Conservation (phyloP, 53 echinoderm and acorn worm genomes). For the Paelopatides confundens region DNA sequence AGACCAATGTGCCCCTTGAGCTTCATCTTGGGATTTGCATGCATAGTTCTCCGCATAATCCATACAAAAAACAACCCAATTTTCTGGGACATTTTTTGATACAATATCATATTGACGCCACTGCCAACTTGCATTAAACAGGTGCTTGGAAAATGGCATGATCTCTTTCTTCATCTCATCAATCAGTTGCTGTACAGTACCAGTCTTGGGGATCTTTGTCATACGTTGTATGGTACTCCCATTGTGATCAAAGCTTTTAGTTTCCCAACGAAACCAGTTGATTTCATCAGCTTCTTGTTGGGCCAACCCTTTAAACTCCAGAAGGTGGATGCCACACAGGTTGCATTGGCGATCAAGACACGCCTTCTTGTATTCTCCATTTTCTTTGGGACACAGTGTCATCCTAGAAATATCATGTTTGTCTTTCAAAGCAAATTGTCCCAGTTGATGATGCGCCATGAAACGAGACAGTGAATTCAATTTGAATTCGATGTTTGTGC, state of each 20-base stretch:
- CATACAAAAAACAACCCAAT: too few relatives aligned
- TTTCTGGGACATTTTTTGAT: too few relatives aligned
- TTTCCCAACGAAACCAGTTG: neutral
- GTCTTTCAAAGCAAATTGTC: neutral
- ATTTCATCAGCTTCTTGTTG: too few relatives aligned
- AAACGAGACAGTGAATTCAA: too few relatives aligned
- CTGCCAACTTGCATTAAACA: too few relatives aligned
- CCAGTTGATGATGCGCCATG: conserved; percentile 11
- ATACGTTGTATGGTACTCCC: neutral
- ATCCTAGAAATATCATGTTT: conserved; percentile 12
- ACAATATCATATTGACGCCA: too few relatives aligned
- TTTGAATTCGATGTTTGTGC: too few relatives aligned
- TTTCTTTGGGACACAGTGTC: conserved; percentile 34
- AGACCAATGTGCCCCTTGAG: too few relatives aligned
- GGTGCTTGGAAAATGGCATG: too few relatives aligned
- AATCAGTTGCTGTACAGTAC: neutral
- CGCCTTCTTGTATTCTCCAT: conserved; percentile 20
- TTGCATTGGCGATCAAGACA: conserved; percentile 43
- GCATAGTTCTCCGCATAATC: too few relatives aligned
- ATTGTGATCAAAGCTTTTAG: neutral
- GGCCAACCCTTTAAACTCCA: too few relatives aligned
- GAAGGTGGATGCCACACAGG: conserved; percentile 12
- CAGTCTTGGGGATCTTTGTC: neutral
- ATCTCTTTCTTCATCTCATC: conserved; percentile 1
- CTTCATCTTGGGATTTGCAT: too few relatives aligned